Percentiles rank a stretch among this genome's conserved stretches.
Conservation (phyloP, 2,888 invertebrate genomes). For the Mesorhabditis belari region DNA sequence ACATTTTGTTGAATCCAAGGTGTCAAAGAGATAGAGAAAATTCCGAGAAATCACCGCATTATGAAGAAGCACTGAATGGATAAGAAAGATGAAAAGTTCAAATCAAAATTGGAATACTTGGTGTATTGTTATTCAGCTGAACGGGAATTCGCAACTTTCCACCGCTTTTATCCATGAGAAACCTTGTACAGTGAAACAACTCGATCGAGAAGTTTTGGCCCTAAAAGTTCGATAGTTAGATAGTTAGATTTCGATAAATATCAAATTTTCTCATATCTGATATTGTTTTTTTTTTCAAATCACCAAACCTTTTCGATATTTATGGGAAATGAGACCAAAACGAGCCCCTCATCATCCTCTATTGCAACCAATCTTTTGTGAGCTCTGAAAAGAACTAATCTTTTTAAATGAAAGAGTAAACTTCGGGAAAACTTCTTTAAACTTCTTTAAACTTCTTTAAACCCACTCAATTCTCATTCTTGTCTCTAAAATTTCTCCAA, state of each 20-base stretch:
- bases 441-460: no score
- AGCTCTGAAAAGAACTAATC: neutral
- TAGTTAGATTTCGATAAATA: no score
- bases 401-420: neutral
- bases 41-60: neutral
- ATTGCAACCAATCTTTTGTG: neutral
- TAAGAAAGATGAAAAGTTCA: neutral
- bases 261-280: neutral
- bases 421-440: no score
- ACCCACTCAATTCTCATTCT: neutral
- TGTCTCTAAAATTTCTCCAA: neutral
- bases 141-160: neutral
- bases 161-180: neutral
- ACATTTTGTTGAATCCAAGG: neutral
- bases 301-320: neutral
- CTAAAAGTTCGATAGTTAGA: no score
- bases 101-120: no score
- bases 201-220: neutral
- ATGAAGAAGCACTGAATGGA: neutral
- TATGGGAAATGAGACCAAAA: neutral
- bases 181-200: neutral
- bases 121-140: neutral
- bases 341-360: neutral
- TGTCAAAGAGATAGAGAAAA: neutral
- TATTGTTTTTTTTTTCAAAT: no score